Base-by-base conservation (phyloP, 2,888 invertebrate species). In the Tromatobia lineatoria region DNA sequence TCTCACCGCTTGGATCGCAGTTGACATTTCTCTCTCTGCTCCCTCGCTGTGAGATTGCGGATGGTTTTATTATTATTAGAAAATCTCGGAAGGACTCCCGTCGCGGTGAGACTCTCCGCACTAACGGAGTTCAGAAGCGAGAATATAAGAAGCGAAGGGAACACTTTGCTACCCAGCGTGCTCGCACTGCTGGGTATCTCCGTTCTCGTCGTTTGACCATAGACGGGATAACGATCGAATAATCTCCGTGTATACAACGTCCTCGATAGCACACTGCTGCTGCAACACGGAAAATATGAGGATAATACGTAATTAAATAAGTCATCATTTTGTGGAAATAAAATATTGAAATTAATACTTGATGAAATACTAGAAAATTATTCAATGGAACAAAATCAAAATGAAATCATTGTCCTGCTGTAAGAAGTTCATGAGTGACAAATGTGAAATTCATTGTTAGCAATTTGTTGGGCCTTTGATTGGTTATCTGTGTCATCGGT, bases 221-320 rank as follows among this genome's bases (percentile, higher is more conserved):
- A 88, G 86, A 87, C 80, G 87, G 88, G 90, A 90, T 91, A 90
- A 91, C 90, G 90, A 91, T 90, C 89, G 87, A 90, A 90, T 80
- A 70, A 80, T 83, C 61, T 69, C 59, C 42, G 77, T 34, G 29
- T 57, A 25, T 66, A 29, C 52, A 29, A 50, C 34, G 11, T 45
- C 45, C 45, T 52, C 38, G 42, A 45, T 23, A 47, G 61, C 20
- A 25, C 52, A 18, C 20, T 13, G 54, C 54, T 23, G 54, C 23
- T 54, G 54, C 54, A 10, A 23, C 23, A 23, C 54, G 3, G 11
- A 2, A 11, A 10, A 23, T 23, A 23, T 23, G 54, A 23, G 54
- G 54, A 20, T 20, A 52, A 52, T 20, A 18, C 52, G 20, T 8
- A 76, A 50, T 18, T 29, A 76, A 54, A 34, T 38, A 23, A 61